Evolutionary conservation across 2,797 vertebrate species (phyloP).

Genomic region (Gastrophryne carolinensis): DNA sequence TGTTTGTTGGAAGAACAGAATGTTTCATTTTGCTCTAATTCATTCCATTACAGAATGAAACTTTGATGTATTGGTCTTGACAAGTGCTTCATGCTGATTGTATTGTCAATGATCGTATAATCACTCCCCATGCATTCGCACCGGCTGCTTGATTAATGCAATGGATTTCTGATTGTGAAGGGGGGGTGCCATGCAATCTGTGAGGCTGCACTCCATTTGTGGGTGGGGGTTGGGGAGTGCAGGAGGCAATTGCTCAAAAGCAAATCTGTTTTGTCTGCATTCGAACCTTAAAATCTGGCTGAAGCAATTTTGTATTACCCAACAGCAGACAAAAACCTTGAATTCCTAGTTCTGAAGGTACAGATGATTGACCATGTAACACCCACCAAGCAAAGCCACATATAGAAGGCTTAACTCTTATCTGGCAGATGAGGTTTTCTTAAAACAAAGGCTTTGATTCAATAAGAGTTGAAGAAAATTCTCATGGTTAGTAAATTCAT

Average conservation of each 20-base stretch:
- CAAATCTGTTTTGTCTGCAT: background rate
- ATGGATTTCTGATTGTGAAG: slow-evolving; percentile 65
- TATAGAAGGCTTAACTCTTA: too few relatives aligned
- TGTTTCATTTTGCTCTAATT: slow-evolving; percentile 75
- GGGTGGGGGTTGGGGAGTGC: slow-evolving; percentile 14
- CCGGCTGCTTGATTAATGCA: slow-evolving; percentile 70
- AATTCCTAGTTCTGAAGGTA: too few relatives aligned
- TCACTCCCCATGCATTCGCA: slow-evolving; percentile 74
- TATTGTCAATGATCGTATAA: slow-evolving; percentile 77
- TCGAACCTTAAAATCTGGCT: background rate
- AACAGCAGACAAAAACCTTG: too few relatives aligned
- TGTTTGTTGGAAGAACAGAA: slow-evolving; percentile 64
- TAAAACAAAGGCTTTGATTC: too few relatives aligned
- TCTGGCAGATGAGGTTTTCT: too few relatives aligned
- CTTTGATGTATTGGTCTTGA: slow-evolving; percentile 78
- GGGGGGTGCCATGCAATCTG: slow-evolving; percentile 57
- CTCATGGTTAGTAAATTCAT: too few relatives aligned
- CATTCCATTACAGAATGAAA: slow-evolving; percentile 76
- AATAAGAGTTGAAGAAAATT: too few relatives aligned
- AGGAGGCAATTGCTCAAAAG: background rate
- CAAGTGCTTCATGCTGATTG: slow-evolving; percentile 71
- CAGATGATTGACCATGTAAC: too few relatives aligned
- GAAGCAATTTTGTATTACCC: background rate
- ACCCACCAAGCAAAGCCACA: too few relatives aligned
- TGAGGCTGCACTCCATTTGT: slow-evolving; percentile 45